Percentiles rank a stretch among this genome's conserved stretches.
Conservation (phyloP, 1,140 invertebrate species). For the Sitobion miscanthi region DNA sequence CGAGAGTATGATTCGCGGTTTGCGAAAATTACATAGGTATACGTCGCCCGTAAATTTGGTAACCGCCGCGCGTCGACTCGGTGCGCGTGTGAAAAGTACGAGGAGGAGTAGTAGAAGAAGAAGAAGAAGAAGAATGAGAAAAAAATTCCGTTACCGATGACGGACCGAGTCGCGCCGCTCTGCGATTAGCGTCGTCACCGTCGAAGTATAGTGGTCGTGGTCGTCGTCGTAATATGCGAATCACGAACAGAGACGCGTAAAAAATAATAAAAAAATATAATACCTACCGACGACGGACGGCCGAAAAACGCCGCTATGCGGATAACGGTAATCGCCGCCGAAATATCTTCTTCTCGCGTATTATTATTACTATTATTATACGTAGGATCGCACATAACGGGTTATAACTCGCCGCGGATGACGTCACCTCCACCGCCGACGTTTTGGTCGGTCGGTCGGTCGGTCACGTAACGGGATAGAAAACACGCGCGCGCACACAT, state of each 20-base stretch:
- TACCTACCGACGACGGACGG: background rate
- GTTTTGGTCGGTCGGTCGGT: conserved; percentile 45
- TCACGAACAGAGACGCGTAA: background rate
- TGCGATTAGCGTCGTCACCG: background rate
- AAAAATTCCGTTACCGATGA: background rate
- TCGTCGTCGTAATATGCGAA: conserved; percentile 14
- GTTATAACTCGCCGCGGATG: background rate
- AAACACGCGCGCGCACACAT: background rate
- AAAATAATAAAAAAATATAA: conserved; percentile 16
- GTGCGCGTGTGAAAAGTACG: background rate
- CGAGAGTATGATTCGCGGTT: background rate
- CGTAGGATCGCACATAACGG: conserved; percentile 7
- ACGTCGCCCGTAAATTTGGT: background rate
- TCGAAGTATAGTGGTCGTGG: background rate
- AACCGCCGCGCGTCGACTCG: background rate
- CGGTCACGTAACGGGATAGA: conserved; percentile 55
- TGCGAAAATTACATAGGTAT: background rate
- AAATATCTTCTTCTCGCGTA: conserved; percentile 42
- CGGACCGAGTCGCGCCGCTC: background rate
- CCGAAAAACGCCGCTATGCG: conserved; percentile 34
- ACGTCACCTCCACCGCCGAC: background rate
- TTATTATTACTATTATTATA: background rate
- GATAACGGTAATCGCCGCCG: conserved; percentile 43
- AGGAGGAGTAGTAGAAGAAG: background rate
- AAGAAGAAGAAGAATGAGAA: background rate